These are phyloP conservation scores for Peromyscus nudipes DNA, from an alignment of 2,797 vertebrate species.

Conservation along the genomic window DNA sequence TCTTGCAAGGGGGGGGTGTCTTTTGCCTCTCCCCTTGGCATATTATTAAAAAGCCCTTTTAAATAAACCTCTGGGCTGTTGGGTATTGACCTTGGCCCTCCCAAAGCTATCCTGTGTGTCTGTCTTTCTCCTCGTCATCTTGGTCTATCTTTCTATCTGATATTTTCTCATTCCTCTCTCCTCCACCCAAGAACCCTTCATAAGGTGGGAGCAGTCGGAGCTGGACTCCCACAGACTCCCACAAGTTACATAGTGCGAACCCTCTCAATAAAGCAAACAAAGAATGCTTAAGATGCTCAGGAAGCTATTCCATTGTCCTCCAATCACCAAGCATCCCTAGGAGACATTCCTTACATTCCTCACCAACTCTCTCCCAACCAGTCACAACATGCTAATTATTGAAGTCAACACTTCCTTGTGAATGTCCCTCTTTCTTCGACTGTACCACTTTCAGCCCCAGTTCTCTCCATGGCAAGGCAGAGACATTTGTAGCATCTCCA, in stretches of 20 bases:
- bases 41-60: too few relatives aligned
- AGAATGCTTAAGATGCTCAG: background rate
- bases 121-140: too few relatives aligned
- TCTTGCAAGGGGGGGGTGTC: too few relatives aligned
- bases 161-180: too few relatives aligned
- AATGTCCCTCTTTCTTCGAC: background rate
- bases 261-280: background rate
- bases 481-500: background rate
- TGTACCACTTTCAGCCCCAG: background rate
- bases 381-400: background rate
- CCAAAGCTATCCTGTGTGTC: too few relatives aligned
- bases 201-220: too few relatives aligned
- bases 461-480: background rate
- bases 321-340: background rate
- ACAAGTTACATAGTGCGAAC: background rate
- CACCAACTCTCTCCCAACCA: slow-evolving; percentile 2
- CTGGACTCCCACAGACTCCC: too few relatives aligned
- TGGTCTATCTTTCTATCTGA: too few relatives aligned
- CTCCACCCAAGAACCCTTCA: too few relatives aligned
- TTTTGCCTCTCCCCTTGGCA: too few relatives aligned
- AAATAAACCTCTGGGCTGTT: too few relatives aligned
- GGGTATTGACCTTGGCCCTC: too few relatives aligned
- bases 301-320: background rate
- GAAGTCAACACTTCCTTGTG: background rate
- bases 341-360: background rate